Evolutionary conservation across 2,797 vertebrate species (phyloP), one percentile per base, ranked within the genome.

Genomic region (Kryptopterus vitreolus): DNA sequence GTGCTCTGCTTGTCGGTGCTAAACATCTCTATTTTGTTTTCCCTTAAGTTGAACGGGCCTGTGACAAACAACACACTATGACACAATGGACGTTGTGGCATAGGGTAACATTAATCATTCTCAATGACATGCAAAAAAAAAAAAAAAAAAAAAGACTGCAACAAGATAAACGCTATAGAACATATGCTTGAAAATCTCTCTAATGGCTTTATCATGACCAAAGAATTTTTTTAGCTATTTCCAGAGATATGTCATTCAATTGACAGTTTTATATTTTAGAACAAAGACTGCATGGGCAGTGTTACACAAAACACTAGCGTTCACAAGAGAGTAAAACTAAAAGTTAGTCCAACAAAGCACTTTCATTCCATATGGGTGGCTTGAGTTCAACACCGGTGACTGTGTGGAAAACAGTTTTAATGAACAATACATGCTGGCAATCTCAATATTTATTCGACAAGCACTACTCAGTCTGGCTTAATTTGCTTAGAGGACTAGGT

Each of bases 1-100:
- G 85, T 79, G 87, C 77, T 80, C 33, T 79, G 85, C 38, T 82
- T 73, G 66, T 81, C 65, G 57, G 57, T 46, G 38, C 58, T 77
- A 77, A 53, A 77, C 55, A 57, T 43, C 66, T 76, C 57, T 24
- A 26, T 29, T 77, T 38, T 59, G 33, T 46, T 81, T 68, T 69
- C 53, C 10, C 18, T 80, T 55, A 24, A 65, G 22, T 55, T 1
- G 29, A 62, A 70, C 31, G 46, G 3, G 68, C 26, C 68, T 70
- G 46, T 52, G 22, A 59, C 72, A 81, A 81, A 80, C 61, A 75
- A 43, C 53, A 52, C 26, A 48, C 52, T 38, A 38, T 57, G 62
- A 69, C 73, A 43, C 11, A 29, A 57, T 55, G 33, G 55, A 43
- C 18, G 80, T 65, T 29, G 22, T 11, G 53, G 10, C 13, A 70